Percentiles rank a stretch among this genome's conserved stretches.
These are phyloP conservation scores for Leptinotarsa lineolata DNA, from an alignment of 1,140 invertebrate species.

Conservation along the genomic window DNA sequence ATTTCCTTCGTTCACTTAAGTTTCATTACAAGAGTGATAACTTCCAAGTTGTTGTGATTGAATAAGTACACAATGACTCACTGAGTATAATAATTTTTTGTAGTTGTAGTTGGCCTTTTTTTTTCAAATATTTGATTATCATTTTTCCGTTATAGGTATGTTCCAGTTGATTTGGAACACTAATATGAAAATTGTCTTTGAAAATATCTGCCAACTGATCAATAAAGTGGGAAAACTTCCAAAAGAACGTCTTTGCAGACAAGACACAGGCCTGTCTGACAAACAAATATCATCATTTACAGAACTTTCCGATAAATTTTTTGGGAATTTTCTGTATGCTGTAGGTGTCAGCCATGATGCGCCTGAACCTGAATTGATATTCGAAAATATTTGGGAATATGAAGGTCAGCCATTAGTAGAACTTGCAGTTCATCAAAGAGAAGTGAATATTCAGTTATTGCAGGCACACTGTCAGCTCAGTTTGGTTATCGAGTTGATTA, in stretches of 20 bases:
- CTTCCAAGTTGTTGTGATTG: too few species aligned
- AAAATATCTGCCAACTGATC: constrained; percentile 74
- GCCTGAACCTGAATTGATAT: constrained; percentile 61
- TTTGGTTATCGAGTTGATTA: constrained; percentile 76
- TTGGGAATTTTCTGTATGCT: constrained; percentile 77
- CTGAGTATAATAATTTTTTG: too few species aligned
- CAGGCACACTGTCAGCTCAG: constrained; percentile 79
- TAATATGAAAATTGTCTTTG: constrained; percentile 76
- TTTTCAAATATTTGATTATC: too few species aligned
- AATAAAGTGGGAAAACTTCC: constrained; percentile 88
- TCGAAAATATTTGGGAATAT: constrained; percentile 72
- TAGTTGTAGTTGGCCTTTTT: too few species aligned
- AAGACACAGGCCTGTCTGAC: constrained; percentile 76
- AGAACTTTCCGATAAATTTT: constrained; percentile 69
- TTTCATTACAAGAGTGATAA: too few species aligned
- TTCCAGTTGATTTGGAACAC: constrained; percentile 87
- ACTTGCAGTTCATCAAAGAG: constrained; percentile 75
- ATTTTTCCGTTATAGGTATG: constrained; percentile 59
- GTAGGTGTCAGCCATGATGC: constrained; percentile 55
- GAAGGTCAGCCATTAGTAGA: constrained; percentile 70
- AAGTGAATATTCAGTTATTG: constrained; percentile 75
- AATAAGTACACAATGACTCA: too few species aligned
- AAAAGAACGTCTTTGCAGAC: constrained; percentile 78
- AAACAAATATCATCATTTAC: constrained; percentile 71
- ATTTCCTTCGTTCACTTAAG: too few species aligned